phyloP scores from a whole-genome alignment of 2,888 invertebrate genomes.

The Taenaris catops region DNA sequence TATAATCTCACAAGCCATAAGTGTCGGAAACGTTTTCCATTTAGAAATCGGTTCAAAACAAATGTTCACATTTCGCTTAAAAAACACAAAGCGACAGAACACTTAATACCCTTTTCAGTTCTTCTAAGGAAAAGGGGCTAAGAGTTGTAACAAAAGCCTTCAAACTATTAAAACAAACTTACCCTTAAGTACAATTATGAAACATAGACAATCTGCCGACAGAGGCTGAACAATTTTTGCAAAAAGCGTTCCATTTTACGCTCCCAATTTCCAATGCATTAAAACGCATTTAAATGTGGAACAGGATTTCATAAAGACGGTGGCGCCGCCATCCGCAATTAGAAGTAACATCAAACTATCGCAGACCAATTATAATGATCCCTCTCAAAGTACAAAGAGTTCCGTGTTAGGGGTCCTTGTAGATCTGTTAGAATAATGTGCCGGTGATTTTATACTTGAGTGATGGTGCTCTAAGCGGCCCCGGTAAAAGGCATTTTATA shows the following conservation, averaged over 20 bases:
- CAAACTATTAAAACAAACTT: slow-evolving; percentile 28
- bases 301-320: slow-evolving; percentile 33
- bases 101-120: slow-evolving; percentile 23
- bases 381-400: slow-evolving; percentile 27
- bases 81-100: slow-evolving; percentile 22
- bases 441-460: slow-evolving; percentile 41
- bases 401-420: slow-evolving; percentile 25
- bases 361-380: slow-evolving; percentile 26
- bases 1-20: slow-evolving; percentile 11
- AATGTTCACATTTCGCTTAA: slow-evolving; percentile 21
- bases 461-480: slow-evolving; percentile 33
- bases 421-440: slow-evolving; percentile 30
- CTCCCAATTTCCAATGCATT: slow-evolving; percentile 30
- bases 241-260: slow-evolving; percentile 25
- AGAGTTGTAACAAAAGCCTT: slow-evolving; percentile 22
- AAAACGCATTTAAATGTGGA: slow-evolving; percentile 38
- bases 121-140: slow-evolving; percentile 22
- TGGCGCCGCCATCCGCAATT: slow-evolving; percentile 32
- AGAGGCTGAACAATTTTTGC: slow-evolving; percentile 24
- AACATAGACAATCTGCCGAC: slow-evolving; percentile 25
- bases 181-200: slow-evolving; percentile 24
- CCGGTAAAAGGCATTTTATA: slow-evolving; percentile 41
- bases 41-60: slow-evolving; percentile 23
- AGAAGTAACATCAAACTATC: slow-evolving; percentile 34
- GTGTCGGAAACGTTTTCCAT: slow-evolving; percentile 21